These are phyloP conservation scores for Schrankia costaestrigalis DNA, from an alignment of 2,888 invertebrate genomes.

Conservation along the genomic window DNA sequence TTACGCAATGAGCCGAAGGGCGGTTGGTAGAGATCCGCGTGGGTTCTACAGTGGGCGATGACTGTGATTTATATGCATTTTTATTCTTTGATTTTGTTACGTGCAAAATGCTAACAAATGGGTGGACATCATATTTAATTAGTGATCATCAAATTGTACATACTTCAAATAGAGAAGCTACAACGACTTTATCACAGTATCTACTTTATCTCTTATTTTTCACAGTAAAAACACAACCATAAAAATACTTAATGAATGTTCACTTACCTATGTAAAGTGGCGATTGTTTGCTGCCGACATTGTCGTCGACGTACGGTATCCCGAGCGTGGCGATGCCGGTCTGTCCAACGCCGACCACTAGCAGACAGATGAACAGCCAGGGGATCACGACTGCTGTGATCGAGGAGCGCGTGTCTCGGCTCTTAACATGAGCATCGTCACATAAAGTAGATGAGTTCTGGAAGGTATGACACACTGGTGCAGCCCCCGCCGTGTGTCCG, in stretches of 20 bases:
- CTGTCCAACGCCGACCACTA: constrained; percentile 95
- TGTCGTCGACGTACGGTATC: constrained; percentile 96
- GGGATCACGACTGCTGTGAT: constrained; percentile 91
- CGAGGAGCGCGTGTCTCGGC: constrained; percentile 85
- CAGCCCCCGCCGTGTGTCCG: constrained; percentile 58
- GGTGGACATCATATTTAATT: constrained; percentile 16
- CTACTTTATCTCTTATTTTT: constrained; percentile 13
- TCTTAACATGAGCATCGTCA: constrained; percentile 81
- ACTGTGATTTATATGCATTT: constrained; percentile 50
- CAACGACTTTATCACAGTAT: constrained; percentile 12
- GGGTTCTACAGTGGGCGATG: constrained; percentile 44
- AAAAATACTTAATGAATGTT: constrained; percentile 13
- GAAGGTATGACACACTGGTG: constrained; percentile 52
- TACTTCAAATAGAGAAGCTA: constrained; percentile 18
- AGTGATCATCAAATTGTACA: constrained; percentile 20
- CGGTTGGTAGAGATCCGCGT: constrained; percentile 37
- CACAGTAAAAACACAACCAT: constrained; percentile 8
- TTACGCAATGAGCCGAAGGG: constrained; percentile 44
- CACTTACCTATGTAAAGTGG: constrained; percentile 93
- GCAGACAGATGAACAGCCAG: constrained; percentile 92
- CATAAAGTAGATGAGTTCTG: constrained; percentile 63
- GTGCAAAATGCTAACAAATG: constrained; percentile 31
- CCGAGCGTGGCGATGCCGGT: constrained; percentile 95
- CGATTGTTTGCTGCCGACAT: constrained; percentile 94
- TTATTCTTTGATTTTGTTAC: constrained; percentile 41